Base-by-base conservation (phyloP, 2,888 invertebrate species). In the Rhingia campestris region DNA sequence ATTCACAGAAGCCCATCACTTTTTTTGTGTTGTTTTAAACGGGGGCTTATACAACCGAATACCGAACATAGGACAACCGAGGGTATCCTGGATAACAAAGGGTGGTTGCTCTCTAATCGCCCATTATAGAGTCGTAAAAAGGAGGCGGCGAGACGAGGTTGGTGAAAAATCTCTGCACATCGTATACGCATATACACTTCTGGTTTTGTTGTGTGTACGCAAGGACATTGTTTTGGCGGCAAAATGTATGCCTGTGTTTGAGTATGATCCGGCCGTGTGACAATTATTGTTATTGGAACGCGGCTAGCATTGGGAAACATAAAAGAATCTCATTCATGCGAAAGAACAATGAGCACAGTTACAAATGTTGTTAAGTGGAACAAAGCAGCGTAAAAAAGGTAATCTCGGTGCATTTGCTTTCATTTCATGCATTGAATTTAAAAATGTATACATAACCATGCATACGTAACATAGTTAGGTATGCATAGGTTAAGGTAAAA, bases 41-140 rank as follows among this genome's bases (percentile, higher is more conserved):
- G 45, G 67, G 61, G 82, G 73, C 73, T 79, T 63, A 45, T 53
- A 41, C 63, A 77, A 73, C 35, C 22, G 22, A 22, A 30, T 49
- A 9, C 10, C 7, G 9, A 41, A 73, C 51, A 66, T 66, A 59
- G 77, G 70, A 49, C 49, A 75, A 41, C 6, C 9, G 54, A 54
- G 64, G 56, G 58, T 66, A 33, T 56, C 49, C 37, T 67, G 41
- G 2, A 22, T 41, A 43, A 67, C 73, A 73, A 77, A 74, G 82
- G 82, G 79, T 77, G 77, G 47, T 61, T 79, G 67, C 39, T 77
- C 49, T 77, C 58, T 63, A 73, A 77, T 63, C 82, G 79, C 51
- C 77, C 77, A 82, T 81, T 70, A 69, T 58, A 69, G 73, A 73
- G 73, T 82, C 82, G 77, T 82, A 77, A 82, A 76, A 82, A 63